Evolutionary conservation across 2,797 vertebrate genomes (phyloP).

Genomic region (Xiphorhynchus erythropygius): DNA sequence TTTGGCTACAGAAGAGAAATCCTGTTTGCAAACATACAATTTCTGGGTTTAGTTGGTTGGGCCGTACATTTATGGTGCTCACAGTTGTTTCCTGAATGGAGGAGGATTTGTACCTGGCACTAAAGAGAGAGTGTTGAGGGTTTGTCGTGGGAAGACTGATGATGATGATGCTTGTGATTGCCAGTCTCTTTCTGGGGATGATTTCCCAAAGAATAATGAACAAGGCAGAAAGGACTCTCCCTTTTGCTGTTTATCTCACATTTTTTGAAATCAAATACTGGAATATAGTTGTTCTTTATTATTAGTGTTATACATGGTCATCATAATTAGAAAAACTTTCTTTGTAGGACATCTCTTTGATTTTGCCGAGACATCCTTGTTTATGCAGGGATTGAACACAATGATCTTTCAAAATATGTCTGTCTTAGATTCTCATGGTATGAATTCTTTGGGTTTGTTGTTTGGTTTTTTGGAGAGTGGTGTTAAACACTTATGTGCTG

Average conservation of each 20-base stretch:
- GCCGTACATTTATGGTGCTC: neutral
- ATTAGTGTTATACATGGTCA: neutral
- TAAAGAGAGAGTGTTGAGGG: neutral
- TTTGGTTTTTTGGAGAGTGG: neutral
- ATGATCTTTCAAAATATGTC: neutral
- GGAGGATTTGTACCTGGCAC: neutral
- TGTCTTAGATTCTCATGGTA: neutral
- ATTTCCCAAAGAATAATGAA: neutral
- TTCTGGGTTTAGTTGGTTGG: neutral
- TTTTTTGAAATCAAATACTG: neutral
- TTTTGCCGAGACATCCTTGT: neutral
- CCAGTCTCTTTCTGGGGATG: neutral
- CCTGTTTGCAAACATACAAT: neutral
- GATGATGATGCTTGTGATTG: neutral
- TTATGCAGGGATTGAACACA: neutral
- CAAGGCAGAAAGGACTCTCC: neutral
- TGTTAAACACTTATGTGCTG: neutral
- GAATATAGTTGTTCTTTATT: neutral
- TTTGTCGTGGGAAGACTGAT: neutral
- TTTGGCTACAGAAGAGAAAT: neutral
- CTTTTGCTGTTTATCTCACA: neutral
- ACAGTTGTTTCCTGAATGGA: neutral
- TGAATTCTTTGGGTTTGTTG: neutral
- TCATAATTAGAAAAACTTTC: neutral
- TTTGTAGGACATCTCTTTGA: neutral